phyloP scores from a whole-genome alignment of 2,888 invertebrate genomes.

The Bruchidius siliquastri region DNA sequence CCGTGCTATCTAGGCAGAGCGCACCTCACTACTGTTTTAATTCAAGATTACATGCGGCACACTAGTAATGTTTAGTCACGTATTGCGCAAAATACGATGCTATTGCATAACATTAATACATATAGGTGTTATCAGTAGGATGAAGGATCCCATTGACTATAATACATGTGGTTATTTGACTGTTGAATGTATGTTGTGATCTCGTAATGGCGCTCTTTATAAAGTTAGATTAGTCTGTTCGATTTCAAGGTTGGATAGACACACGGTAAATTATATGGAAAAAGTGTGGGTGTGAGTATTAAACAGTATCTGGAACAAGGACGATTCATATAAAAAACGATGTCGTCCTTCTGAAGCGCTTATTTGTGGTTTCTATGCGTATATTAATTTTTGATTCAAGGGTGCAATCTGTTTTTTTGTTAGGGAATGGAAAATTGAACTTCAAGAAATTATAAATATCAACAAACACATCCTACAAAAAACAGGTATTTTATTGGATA shows the following conservation, averaged over 20 bases:
- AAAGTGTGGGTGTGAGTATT: neutral
- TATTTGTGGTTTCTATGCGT: neutral
- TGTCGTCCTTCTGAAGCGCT: neutral
- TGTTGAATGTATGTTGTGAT: neutral
- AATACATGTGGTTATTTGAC: too few relatives aligned
- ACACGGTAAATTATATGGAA: neutral
- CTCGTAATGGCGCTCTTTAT: neutral
- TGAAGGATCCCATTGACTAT: neutral
- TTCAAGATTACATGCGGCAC: neutral
- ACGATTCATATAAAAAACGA: neutral
- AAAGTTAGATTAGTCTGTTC: neutral
- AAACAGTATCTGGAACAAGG: neutral
- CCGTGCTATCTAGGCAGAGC: neutral
- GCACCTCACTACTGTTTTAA: neutral
- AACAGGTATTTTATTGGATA: neutral
- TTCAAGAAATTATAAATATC: neutral
- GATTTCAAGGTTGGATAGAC: neutral
- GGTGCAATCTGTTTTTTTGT: neutral
- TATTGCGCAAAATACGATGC: neutral
- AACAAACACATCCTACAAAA: neutral
- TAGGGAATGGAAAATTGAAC: neutral
- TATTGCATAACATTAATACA: neutral
- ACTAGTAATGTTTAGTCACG: neutral
- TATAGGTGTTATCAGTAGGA: neutral
- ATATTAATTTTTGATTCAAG: neutral